Evolutionary conservation across 2,888 invertebrate genomes (phyloP), one percentile per base, ranked within the genome.

Genomic region (Mechanitis mazaeus): DNA sequence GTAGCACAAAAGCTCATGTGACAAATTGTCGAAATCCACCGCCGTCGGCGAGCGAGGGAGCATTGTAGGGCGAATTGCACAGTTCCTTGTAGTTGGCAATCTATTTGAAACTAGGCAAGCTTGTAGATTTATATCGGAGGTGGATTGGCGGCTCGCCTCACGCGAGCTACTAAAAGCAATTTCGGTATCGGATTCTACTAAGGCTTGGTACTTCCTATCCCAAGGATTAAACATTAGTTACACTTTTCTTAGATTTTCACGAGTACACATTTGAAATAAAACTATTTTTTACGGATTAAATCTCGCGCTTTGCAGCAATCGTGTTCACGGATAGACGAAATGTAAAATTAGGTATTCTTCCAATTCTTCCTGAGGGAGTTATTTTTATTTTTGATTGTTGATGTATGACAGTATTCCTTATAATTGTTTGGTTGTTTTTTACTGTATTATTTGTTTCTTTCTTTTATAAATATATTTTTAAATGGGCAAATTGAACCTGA

Each of bases 41-140:
- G 42, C 33, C 59, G 54, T 31, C 50, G 50, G 56, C 38, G 53
- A 55, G 35, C 60, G 64, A 61, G 64, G 68, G 72, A 69, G 73
- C 71, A 71, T 69, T 68, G 66, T 63, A 65, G 75, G 76, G 74
- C 72, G 77, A 81, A 82, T 80, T 79, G 80, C 78, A 77, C 72
- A 74, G 75, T 80, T 82, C 79, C 80, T 80, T 81, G 81, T 77
- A 83, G 81, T 80, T 81, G 71, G 82, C 84, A 83, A 86, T 87
- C 84, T 85, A 87, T 85, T 84, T 77, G 76, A 79, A 83, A 80
- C 80, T 81, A 81, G 75, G 77, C 78, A 77, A 76, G 78, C 79
- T 79, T 77, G 81, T 81, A 86, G 84, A 85, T 87, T 87, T 85
- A 84, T 87, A 87, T 87, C 84, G 77, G 75, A 73, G 75, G 72